Base-by-base conservation (phyloP, 2,113 vertebrate genomes). In the Anarrhichthys ocellatus region DNA sequence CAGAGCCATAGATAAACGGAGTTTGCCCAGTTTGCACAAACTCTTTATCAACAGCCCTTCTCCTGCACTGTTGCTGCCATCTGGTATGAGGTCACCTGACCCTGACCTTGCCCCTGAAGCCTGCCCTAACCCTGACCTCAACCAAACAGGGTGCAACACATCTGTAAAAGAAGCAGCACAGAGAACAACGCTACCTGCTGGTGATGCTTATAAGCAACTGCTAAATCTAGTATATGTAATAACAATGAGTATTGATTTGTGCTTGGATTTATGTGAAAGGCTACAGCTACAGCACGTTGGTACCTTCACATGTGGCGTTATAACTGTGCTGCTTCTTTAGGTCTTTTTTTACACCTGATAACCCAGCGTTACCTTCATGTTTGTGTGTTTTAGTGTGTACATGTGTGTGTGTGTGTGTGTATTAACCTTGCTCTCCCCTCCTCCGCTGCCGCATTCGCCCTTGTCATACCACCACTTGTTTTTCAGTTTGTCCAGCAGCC, bases 381-480 rank as follows among this genome's bases (percentile, higher is more conserved):
- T 22, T 69, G 58, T 70, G 48, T 76, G 38, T 82, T 46, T 11
- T 27, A n/a, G 29, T 64, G 42, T 67, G 59, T 58, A 46, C 73
- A 74, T 78, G 59, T 67, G 61, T 62, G 70, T 56, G 79, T 62
- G 78, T 61, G 82, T 71, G 85, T 84, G 87, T 89, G 82, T 80
- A 92, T 92, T 92, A 93, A 93, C 92, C 92, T 93, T 93, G 92
- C 92, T 93, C 86, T 93, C 92, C 90, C 92, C 92, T 91, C 92
- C 92, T 83, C 92, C 92, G 92, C 92, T 93, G 92, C 92, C 92
- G 91, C 92, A 93, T 77, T 93, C 92, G 79, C 92, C 92, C 86
- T 93, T 93, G 92, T 93, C 92, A 92, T 93, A 93, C 92, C 92
- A 93, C 92, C 92, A 93, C 91, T 93, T 93, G 91, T 93, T 93